Base-by-base conservation (phyloP, 2,888 invertebrate species). In the Oscheius sp. region DNA sequence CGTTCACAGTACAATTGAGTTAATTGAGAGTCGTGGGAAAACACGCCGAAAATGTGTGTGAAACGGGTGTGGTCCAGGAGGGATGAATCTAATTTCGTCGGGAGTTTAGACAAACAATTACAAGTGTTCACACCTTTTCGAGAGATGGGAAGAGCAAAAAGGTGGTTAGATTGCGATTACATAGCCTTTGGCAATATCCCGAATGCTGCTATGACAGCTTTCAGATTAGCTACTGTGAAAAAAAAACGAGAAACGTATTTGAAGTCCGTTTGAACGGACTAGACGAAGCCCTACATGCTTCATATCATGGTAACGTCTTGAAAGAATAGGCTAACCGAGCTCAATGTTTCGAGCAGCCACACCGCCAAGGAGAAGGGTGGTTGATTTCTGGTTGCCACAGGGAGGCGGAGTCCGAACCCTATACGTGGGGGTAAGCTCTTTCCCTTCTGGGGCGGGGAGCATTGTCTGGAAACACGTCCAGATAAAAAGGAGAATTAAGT, bases 11-110 rank as follows among this genome's bases (percentile, higher is more conserved):
- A 21, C 57, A 33, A 57, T 13, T 13, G 57, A 57, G 57, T 33
- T 57, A 57, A 57, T 57, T 57, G 21, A 57, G 57, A 57, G 29
- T 7, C 42, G 42, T 57, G 57, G 57, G 57, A 33, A 57, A 32
- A 57, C 57, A 21, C 57, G 9, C 21, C 57, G 42, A 42, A 42
- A 42, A 42, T 42, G 3, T 21, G 21, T 29, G 4, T 57, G 33
- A 57, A 57, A 57, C 57, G 29, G 57, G 57, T 57, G 32, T 57
- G 57, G 57, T 2, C 29, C 32, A 57, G 57, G 21, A 21, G 21
- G 21, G 21, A 21, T 21, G n/a, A 57, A 57, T 57, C 57, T 57
- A 57, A 57, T 57, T 57, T 29, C 10, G 57, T 57, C 29, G 57
- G 57, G 57, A 10, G 29, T 21, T 10, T 57, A 21, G 57, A 57